Conservation (phyloP, 2,888 invertebrate species). For the Ennomos fuscantarius region DNA sequence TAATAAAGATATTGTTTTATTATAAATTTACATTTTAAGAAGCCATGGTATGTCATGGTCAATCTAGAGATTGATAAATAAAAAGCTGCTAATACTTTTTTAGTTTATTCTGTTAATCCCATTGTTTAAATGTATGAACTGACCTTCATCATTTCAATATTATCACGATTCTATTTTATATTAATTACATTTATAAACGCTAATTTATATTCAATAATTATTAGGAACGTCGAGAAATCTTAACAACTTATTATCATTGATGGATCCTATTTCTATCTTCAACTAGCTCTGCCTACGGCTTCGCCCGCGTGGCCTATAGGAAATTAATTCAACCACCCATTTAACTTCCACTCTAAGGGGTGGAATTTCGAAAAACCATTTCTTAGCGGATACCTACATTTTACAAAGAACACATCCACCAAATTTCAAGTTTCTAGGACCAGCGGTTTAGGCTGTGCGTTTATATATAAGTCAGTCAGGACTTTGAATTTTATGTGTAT, state of each 20-base stretch:
- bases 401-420: too few relatives aligned
- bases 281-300: too few relatives aligned
- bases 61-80: conserved; percentile 14
- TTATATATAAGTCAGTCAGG: too few relatives aligned
- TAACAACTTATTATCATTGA: conserved; percentile 12
- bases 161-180: conserved; percentile 14
- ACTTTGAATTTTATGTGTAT: too few relatives aligned
- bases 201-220: conserved; percentile 1
- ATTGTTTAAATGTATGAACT: conserved; percentile 11
- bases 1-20: conserved; percentile 21
- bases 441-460: too few relatives aligned
- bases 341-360: too few relatives aligned
- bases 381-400: too few relatives aligned
- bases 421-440: too few relatives aligned
- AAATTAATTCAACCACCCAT: too few relatives aligned
- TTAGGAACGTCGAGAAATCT: conserved; percentile 9
- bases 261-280: conserved; percentile 14
- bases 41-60: conserved; percentile 10
- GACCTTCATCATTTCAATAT: conserved; percentile 5
- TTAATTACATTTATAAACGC: conserved; percentile 22
- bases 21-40: conserved; percentile 10
- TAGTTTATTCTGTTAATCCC: conserved; percentile 7
- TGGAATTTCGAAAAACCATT: too few relatives aligned
- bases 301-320: too few relatives aligned
- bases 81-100: conserved; percentile 2